Conservation (phyloP, 2,113 vertebrate genomes). For the Todiramphus chloris region DNA sequence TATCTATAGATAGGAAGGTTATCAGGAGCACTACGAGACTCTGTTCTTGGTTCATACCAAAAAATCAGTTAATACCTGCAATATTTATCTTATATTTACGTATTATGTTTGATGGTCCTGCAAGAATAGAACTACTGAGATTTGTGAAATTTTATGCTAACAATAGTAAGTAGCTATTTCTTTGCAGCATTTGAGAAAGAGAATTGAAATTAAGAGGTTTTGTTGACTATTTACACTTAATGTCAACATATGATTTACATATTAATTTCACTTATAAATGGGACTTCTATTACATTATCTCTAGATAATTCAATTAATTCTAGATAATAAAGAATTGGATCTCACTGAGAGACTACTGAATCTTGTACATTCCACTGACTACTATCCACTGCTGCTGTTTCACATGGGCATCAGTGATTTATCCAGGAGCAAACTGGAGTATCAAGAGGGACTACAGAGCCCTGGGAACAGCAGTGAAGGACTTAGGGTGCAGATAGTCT, state of each 20-base stretch:
- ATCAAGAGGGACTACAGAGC: too few species aligned
- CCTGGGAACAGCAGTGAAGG: too few species aligned
- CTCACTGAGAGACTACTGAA: too few species aligned
- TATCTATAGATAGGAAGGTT: not conserved
- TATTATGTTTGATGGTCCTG: not conserved
- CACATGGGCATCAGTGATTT: too few species aligned
- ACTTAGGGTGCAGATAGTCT: too few species aligned
- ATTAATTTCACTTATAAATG: not conserved
- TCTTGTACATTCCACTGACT: too few species aligned
- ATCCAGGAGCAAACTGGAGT: too few species aligned
- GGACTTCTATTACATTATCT: not conserved
- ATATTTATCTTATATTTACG: not conserved
- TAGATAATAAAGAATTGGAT: not conserved
- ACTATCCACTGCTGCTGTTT: too few species aligned
- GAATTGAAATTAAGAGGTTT: not conserved
- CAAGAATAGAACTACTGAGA: not conserved
- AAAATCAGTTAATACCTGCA: not conserved
- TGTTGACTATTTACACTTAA: not conserved
- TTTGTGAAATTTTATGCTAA: not conserved
- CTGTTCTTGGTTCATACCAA: not conserved
- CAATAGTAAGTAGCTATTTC: not conserved
- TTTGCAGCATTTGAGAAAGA: not conserved
- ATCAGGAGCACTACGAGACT: not conserved
- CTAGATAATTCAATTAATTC: not conserved
- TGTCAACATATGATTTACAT: not conserved